phyloP scores from a whole-genome alignment of 2,113 vertebrate genomes.

The Trachemys scripta region DNA sequence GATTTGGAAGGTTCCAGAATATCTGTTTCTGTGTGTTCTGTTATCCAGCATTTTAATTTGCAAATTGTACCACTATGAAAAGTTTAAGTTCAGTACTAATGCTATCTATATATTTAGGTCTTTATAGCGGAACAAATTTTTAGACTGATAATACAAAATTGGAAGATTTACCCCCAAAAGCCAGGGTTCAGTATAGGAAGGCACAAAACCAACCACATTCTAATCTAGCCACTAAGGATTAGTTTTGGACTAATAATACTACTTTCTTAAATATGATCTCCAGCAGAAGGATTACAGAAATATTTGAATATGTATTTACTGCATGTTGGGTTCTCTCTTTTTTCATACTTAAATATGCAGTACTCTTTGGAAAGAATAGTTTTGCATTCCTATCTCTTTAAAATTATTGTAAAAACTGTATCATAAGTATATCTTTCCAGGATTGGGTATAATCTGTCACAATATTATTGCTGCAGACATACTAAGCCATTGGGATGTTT shows the following conservation, averaged over 20 bases:
- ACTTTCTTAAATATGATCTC: neutral
- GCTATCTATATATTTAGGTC: neutral
- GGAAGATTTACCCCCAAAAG: neutral
- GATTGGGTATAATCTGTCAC: neutral
- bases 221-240: neutral
- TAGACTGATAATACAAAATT: neutral
- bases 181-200: neutral
- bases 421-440: neutral
- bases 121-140: neutral
- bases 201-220: neutral
- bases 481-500: neutral
- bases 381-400: neutral
- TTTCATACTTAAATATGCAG: neutral
- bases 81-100: neutral
- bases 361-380: neutral
- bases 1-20: neutral
- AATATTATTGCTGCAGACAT: neutral
- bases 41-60: neutral
- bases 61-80: neutral
- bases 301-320: neutral
- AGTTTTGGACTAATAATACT: neutral
- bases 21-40: neutral
- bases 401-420: neutral
- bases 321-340: neutral
- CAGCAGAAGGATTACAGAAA: neutral